These are phyloP conservation scores for Solenodon paradoxus DNA, from an alignment of 2,113 vertebrate genomes.

Conservation along the genomic window DNA sequence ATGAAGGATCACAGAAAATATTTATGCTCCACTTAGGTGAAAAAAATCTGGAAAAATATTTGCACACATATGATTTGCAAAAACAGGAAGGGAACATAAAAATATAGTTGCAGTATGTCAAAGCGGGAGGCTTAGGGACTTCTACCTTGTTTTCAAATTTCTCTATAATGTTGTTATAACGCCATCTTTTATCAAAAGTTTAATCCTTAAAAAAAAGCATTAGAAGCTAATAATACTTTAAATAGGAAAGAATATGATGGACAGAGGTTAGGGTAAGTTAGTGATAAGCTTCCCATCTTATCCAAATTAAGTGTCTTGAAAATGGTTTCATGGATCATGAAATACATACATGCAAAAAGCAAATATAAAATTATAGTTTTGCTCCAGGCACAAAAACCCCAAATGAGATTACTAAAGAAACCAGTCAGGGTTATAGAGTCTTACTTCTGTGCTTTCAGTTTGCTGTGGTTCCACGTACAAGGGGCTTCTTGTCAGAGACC, in stretches of 20 bases:
- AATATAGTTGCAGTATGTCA: not conserved
- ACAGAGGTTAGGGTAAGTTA: not conserved
- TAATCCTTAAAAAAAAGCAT: not conserved
- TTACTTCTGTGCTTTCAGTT: slow-evolving; percentile 15
- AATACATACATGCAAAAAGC: not conserved
- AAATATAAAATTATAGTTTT: slow-evolving; percentile 1
- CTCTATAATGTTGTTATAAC: not conserved
- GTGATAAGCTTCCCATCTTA: not conserved
- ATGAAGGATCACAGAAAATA: slow-evolving; percentile 46
- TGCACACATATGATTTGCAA: not conserved
- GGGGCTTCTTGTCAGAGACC: not conserved
- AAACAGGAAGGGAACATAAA: slow-evolving; percentile 44
- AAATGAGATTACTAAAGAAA: not conserved
- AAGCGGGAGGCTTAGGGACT: not conserved
- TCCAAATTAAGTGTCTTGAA: not conserved
- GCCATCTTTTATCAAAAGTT: not conserved
- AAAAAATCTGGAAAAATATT: slow-evolving; percentile 10
- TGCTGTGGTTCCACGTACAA: not conserved
- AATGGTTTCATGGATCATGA: not conserved
- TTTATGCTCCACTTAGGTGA: slow-evolving; percentile 44
- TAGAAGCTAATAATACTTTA: not conserved
- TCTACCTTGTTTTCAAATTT: slow-evolving; percentile 49
- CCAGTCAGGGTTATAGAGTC: not conserved
- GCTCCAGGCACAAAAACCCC: not conserved
- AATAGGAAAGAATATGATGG: not conserved